These are phyloP conservation scores for Steinernema khuongi DNA, from an alignment of 1,140 invertebrate genomes.

Conservation along the genomic window DNA sequence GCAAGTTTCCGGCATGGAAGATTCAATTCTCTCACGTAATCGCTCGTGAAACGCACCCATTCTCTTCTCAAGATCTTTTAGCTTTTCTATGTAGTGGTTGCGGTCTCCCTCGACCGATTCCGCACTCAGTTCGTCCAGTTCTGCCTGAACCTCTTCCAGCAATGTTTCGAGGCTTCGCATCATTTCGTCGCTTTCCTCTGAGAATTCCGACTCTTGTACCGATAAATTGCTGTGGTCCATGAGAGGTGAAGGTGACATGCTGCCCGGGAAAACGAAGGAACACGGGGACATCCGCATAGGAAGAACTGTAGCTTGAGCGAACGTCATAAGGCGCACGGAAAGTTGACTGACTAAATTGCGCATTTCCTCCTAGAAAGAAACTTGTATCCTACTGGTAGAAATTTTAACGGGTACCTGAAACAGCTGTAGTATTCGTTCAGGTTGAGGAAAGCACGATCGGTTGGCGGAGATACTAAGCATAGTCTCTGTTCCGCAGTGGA, in stretches of 20 bases:
- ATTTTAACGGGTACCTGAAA: background rate
- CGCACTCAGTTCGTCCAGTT: background rate
- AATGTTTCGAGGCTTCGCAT: background rate
- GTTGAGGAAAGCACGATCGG: background rate
- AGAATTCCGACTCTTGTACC: background rate
- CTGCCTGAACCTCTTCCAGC: background rate
- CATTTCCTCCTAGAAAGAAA: background rate
- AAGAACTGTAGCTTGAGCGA: background rate
- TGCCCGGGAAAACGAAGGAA: background rate
- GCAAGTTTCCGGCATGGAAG: background rate
- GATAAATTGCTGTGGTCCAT: background rate
- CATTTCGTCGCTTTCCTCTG: background rate
- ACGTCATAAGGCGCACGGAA: background rate
- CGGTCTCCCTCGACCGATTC: background rate
- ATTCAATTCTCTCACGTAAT: background rate
- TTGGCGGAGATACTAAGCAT: background rate
- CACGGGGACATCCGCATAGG: background rate
- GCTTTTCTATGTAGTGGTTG: background rate
- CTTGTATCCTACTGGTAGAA: background rate
- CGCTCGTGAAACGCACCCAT: background rate
- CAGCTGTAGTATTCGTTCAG: background rate
- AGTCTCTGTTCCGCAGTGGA: slow-evolving; percentile 2
- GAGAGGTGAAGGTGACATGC: background rate
- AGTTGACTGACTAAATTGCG: background rate
- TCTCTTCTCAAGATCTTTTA: background rate